Evolutionary conservation across 2,113 vertebrate species (phyloP).

Genomic region (Lepidothrix coronata): DNA sequence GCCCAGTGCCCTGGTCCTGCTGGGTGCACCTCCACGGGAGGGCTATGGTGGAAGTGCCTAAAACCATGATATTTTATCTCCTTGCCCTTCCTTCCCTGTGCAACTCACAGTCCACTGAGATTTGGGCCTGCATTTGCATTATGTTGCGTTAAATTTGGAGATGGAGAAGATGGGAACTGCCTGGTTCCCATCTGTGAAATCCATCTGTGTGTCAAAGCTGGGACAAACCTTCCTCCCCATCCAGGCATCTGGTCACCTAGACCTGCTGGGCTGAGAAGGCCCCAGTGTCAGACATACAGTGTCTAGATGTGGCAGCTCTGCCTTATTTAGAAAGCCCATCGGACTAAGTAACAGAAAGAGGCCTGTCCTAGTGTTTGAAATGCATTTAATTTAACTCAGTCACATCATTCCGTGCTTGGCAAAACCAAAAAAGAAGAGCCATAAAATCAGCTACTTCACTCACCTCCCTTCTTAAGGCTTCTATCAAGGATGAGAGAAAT

Average conservation of each 20-base stretch:
- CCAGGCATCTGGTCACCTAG: background rate
- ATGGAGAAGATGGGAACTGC: background rate
- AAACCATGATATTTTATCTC: background rate
- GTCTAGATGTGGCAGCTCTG: background rate
- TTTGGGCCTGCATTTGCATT: background rate
- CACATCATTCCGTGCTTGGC: background rate
- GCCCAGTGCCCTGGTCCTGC: background rate
- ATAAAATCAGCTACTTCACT: background rate
- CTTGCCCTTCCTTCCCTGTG: background rate
- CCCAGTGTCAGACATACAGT: background rate
- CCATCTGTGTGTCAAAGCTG: background rate
- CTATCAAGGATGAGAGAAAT: background rate
- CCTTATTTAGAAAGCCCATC: background rate
- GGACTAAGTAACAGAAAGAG: background rate
- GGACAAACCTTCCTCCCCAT: background rate
- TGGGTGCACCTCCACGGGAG: accelerated
- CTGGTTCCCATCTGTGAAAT: background rate
- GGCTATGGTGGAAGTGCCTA: background rate
- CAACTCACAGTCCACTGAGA: background rate
- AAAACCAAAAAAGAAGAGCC: background rate
- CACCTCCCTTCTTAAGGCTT: background rate
- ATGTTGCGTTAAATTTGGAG: background rate
- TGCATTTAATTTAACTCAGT: background rate
- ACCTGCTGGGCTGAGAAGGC: background rate
- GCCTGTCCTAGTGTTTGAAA: background rate